A percentile compares a stretch with the other conserved stretches of the same genome.
Conservation (phyloP, 2,888 invertebrate species). For the Cryptosula pallasiana region DNA sequence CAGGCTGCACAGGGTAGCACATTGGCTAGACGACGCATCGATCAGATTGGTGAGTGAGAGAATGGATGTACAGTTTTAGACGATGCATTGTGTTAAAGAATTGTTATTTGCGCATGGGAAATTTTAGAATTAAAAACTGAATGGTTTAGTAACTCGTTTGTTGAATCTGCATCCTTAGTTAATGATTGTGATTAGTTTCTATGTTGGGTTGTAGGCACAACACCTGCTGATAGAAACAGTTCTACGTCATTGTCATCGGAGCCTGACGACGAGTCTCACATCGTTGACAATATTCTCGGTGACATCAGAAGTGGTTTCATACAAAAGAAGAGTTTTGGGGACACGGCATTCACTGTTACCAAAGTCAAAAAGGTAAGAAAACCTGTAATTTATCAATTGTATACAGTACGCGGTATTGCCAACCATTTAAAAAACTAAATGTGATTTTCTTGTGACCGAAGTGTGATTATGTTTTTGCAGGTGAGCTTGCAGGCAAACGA, state of each 20-base stretch:
- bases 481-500: background rate
- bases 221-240: slow-evolving; percentile 14
- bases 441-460: no score
- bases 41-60: slow-evolving; percentile 20
- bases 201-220: slow-evolving; percentile 12
- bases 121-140: no score
- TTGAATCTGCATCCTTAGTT: no score
- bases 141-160: no score
- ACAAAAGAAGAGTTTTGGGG: slow-evolving; percentile 34
- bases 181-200: no score
- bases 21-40: slow-evolving; percentile 5
- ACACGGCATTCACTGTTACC: slow-evolving; percentile 41
- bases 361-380: slow-evolving; percentile 43
- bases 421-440: no score
- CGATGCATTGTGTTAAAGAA: no score
- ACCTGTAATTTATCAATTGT: no score
- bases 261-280: slow-evolving; percentile 29
- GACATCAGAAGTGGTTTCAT: slow-evolving; percentile 46
- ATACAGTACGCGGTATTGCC: no score
- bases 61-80: no score
- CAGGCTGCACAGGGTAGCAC: slow-evolving; percentile 25
- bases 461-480: no score
- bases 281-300: slow-evolving; percentile 46
- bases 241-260: slow-evolving; percentile 28
- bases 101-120: no score